Evolutionary conservation across 2,797 vertebrate species (phyloP), one percentile per base, ranked within the genome.

Genomic region (Huso huso): DNA sequence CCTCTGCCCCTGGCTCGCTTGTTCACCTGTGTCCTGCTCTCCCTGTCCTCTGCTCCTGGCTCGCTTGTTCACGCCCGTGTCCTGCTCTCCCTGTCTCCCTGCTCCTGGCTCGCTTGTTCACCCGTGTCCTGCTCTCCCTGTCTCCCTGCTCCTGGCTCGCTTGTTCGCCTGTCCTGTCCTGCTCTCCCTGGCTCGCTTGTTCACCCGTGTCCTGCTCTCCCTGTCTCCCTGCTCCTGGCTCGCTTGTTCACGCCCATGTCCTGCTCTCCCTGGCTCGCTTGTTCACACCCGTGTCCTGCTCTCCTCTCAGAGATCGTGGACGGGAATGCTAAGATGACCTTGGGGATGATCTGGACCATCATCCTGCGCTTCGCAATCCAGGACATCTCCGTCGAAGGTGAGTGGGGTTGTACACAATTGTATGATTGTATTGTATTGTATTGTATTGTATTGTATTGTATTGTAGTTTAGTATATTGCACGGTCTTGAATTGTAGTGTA

Each of bases 341-440:
- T 37, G 23, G 23, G 23, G 23, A 37, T 37, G 23, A 37, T 89
- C 65, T 89, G 87, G 87, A 89, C 87, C 8, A 89, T 89, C 61
- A 89, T 89, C 69, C 83, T 88, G 3, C 52, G 87, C 6, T 89
- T 89, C 0, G 87, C 86, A 62, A 89, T 89, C 58, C 87, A 89
- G 73, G 87, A 89, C 53, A 89, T 89, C 69, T 89, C 87, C 0
- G 85, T 88, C 72, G 87, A 89, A 81, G 86, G 87, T 87, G 57
- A 79, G 12, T 73, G 5, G 7, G 37, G 11, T 6, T 58, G 18
- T 62, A 50, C n/a, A 5, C 9, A 6, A 12, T 18, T 51, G 12
- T 61, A n/a, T 12, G 8, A 18, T 18, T 18, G 1, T 18, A 10
- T 37, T 37, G 23, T 37, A 37, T n/a, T n/a, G n/a, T n/a, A 18